Evolutionary conservation across 2,113 vertebrate genomes (phyloP).

Genomic region (Oxyruncus cristatus): DNA sequence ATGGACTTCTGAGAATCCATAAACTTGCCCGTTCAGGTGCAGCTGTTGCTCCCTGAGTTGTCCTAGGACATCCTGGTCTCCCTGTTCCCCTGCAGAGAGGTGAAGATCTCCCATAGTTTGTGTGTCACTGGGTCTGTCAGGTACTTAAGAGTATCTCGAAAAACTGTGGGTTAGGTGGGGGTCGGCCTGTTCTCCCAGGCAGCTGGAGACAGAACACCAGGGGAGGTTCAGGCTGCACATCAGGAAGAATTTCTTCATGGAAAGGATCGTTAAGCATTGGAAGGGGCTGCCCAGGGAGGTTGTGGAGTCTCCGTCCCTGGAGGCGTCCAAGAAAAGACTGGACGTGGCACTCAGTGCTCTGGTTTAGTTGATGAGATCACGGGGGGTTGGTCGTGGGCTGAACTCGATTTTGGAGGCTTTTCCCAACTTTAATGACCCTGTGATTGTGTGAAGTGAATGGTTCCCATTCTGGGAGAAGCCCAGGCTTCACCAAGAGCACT

Average conservation of each 20-base stretch:
- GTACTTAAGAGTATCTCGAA: neutral
- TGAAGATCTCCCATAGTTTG: neutral
- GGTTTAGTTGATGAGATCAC: too few species aligned
- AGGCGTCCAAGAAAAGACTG: neutral
- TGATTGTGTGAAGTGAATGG: neutral
- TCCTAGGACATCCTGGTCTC: neutral
- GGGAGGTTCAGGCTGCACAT: neutral
- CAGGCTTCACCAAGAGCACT: neutral
- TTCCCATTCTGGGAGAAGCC: neutral
- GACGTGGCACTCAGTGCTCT: neutral
- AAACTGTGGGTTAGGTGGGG: too few species aligned
- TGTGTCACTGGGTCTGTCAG: neutral
- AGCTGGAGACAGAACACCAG: neutral
- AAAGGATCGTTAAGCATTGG: rapidly evolving
- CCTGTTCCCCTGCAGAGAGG: neutral
- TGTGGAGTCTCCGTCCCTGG: neutral
- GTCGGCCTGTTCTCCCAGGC: neutral
- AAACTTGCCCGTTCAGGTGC: neutral
- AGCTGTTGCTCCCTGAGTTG: neutral
- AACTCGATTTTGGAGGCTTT: neutral
- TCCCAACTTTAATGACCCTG: neutral
- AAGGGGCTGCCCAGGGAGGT: neutral
- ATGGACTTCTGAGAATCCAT: neutral
- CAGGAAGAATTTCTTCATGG: neutral
- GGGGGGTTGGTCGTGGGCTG: neutral